These are phyloP conservation scores for Meda fulgida DNA, from an alignment of 2,797 vertebrate species.

Conservation along the genomic window DNA sequence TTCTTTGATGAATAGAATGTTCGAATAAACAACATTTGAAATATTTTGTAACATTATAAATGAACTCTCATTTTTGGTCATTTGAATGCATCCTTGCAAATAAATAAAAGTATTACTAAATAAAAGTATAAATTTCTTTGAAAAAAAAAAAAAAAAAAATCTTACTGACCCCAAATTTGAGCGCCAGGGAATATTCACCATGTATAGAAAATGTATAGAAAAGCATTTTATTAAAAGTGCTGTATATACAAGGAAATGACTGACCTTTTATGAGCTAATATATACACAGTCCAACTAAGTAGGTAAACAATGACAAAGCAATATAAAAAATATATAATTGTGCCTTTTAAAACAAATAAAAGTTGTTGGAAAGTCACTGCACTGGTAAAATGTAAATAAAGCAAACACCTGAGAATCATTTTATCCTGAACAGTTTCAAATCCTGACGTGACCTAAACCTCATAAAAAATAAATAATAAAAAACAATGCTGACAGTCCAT, in stretches of 20 bases:
- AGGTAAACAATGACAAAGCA: not conserved
- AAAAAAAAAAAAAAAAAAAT: too few relatives aligned
- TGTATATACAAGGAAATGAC: slow-evolving; percentile 44
- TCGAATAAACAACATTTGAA: too few relatives aligned
- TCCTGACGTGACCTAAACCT: not conserved
- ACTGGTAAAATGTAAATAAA: not conserved
- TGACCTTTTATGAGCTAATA: not conserved
- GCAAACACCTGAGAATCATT: not conserved
- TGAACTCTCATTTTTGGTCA: too few relatives aligned
- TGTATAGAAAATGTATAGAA: slow-evolving; percentile 14
- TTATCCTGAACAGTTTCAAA: not conserved
- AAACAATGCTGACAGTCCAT: not conserved
- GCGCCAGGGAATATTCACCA: too few relatives aligned
- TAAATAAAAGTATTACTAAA: too few relatives aligned
- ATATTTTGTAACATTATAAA: too few relatives aligned
- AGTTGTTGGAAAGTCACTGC: not conserved
- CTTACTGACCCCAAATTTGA: too few relatives aligned
- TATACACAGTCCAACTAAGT: not conserved
- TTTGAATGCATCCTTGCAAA: too few relatives aligned
- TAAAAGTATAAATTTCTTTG: too few relatives aligned
- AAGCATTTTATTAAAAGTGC: slow-evolving; percentile 38
- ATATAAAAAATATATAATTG: not conserved
- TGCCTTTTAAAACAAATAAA: not conserved
- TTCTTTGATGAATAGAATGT: too few relatives aligned
- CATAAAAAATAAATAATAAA: slow-evolving; percentile 13